Base-by-base conservation (phyloP, 2,888 invertebrate genomes). In the Cheilosia variabilis region DNA sequence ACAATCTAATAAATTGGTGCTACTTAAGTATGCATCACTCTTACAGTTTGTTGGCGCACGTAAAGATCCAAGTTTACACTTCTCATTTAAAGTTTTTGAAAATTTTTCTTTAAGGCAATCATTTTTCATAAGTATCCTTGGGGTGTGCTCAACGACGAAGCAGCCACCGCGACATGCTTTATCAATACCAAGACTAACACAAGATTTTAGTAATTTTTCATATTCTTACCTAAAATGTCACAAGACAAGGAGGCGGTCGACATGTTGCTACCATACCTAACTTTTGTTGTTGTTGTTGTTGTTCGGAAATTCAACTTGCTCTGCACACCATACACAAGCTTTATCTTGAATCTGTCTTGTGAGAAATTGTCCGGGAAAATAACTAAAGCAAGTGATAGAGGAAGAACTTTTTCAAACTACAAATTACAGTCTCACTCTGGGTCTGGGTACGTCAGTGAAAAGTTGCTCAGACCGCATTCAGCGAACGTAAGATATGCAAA, bases 51-150 rank as follows among this genome's bases (percentile, higher is more conserved):
- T 68, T 22, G 19, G 55, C 52, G 41, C 55, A 60, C 24, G n/a
- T 43, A 43, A 65, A 53, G 52, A 68, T 45, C 50, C 17, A 80
- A 75, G 45, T 80, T 81, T 71, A 65, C 43, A 27, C 15, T 71
- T 58, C 58, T 53, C 53, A 77, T 77, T 81, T 55, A 77, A 82
- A 82, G 77, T 53, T 66, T 62, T 60, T n/a, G 3, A 31, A 55
- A 63, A 52, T 1, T 45, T 71, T 71, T 82, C 58, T 45, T 71
- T n/a, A 65, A 58, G 77, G 77, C 81, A 82, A 71, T 82, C 69
- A 77, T 82, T 82, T 82, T 71, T 82, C 81, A 77, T 65, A 60
- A 82, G 63, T 53, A 60, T 82, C 77, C 65, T 53, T 57, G 43
- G 52, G 58, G 58, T 71, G 81, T 63, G 31, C 31, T 53, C 10